These are phyloP conservation scores for Erithacus rubecula DNA, from an alignment of 2,797 vertebrate genomes.

Conservation along the genomic window DNA sequence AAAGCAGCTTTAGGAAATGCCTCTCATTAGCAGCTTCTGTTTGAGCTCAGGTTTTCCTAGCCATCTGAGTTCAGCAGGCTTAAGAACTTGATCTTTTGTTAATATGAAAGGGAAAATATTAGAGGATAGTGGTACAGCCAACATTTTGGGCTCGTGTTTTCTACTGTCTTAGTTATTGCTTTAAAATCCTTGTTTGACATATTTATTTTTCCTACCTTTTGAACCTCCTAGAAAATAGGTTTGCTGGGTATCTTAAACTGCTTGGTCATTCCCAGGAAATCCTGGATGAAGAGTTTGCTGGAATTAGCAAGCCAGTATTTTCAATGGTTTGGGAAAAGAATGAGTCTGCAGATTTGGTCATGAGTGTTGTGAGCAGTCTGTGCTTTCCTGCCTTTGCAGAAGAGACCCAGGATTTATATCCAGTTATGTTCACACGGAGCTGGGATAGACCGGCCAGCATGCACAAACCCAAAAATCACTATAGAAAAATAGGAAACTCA, in stretches of 20 bases:
- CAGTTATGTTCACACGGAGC: background rate
- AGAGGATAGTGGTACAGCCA: constrained; percentile 7
- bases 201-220: background rate
- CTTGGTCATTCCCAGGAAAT: background rate
- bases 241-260: background rate
- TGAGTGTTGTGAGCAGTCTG: background rate
- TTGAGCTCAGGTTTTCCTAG: constrained; percentile 47
- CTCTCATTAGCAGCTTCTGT: constrained; percentile 57
- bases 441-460: background rate
- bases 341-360: background rate
- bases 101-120: constrained; percentile 57
- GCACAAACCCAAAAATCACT: background rate
- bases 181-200: background rate
- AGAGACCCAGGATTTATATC: background rate
- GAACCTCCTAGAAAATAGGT: background rate
- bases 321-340: background rate
- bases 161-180: constrained; percentile 5
- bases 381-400: background rate
- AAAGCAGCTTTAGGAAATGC: constrained; percentile 56
- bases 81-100: constrained; percentile 34
- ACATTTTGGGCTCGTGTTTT: constrained; percentile 31
- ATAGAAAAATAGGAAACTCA: background rate
- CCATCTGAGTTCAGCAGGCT: constrained; percentile 10
- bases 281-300: background rate
- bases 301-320: background rate